These are phyloP conservation scores for Maconellicoccus hirsutus DNA, from an alignment of 1,140 invertebrate genomes.

Conservation along the genomic window DNA sequence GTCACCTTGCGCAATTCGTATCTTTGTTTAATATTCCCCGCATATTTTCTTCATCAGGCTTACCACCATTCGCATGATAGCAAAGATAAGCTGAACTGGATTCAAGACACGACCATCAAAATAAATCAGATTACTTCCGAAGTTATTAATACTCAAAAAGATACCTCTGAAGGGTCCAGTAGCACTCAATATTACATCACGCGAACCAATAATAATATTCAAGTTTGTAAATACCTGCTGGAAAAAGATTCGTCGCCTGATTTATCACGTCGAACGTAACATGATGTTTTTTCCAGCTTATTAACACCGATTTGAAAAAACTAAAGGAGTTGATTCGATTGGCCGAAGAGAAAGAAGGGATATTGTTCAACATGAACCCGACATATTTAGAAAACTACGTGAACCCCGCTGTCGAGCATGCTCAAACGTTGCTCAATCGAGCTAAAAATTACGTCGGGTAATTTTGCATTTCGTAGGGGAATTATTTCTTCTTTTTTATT, in stretches of 20 bases:
- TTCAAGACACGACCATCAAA: neutral
- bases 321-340: constrained; percentile 36
- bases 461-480: neutral
- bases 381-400: constrained; percentile 54
- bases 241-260: neutral
- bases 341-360: constrained; percentile 45
- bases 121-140: neutral
- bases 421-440: constrained; percentile 45
- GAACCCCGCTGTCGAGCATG: constrained; percentile 51
- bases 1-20: no score
- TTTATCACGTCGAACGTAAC: no score
- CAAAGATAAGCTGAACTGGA: neutral
- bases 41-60: neutral
- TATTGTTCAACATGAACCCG: constrained; percentile 50
- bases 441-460: constrained; percentile 49
- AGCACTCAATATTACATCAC: neutral
- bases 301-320: constrained; percentile 34
- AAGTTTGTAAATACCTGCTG: neutral
- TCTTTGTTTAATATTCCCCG: no score
- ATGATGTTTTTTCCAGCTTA: constrained; percentile 30
- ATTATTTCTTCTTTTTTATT: no score
- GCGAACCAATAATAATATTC: neutral
- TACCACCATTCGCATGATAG: constrained; percentile 5
- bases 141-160: neutral
- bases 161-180: neutral